Evolutionary conservation across 2,888 invertebrate genomes (phyloP).

Genomic region (Therioaphis trifolii): DNA sequence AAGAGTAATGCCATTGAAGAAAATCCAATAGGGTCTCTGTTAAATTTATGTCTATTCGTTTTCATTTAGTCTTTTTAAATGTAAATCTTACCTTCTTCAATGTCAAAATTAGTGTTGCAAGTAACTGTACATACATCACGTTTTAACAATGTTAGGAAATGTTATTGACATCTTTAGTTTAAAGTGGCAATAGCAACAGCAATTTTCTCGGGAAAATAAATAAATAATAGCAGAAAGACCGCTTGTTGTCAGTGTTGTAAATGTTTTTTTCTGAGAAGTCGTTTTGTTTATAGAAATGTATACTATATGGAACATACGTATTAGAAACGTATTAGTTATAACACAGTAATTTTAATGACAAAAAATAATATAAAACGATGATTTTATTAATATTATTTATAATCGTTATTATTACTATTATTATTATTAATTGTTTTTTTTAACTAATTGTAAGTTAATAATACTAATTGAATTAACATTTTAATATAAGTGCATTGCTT

Average conservation of each 20-base stretch:
- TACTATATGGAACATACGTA: background rate
- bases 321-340: too few relatives aligned
- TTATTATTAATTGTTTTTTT: too few relatives aligned
- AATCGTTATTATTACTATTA: too few relatives aligned
- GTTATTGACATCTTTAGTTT: background rate
- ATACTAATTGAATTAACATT: too few relatives aligned
- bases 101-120: conserved; percentile 35
- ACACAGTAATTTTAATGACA: too few relatives aligned
- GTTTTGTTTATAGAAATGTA: background rate
- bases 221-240: conserved; percentile 9
- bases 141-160: background rate
- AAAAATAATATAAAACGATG: too few relatives aligned
- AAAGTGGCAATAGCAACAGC: background rate
- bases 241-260: background rate
- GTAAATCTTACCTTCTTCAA: conserved; percentile 33
- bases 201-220: background rate
- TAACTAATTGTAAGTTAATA: too few relatives aligned
- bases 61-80: conserved; percentile 38
- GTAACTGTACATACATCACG: background rate
- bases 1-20: background rate
- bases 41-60: conserved; percentile 24
- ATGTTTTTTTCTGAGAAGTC: background rate
- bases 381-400: too few relatives aligned
- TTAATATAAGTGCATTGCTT: too few relatives aligned
- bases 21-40: background rate